Conservation (phyloP, 1,140 invertebrate species). For the Drosophila subobscura region DNA sequence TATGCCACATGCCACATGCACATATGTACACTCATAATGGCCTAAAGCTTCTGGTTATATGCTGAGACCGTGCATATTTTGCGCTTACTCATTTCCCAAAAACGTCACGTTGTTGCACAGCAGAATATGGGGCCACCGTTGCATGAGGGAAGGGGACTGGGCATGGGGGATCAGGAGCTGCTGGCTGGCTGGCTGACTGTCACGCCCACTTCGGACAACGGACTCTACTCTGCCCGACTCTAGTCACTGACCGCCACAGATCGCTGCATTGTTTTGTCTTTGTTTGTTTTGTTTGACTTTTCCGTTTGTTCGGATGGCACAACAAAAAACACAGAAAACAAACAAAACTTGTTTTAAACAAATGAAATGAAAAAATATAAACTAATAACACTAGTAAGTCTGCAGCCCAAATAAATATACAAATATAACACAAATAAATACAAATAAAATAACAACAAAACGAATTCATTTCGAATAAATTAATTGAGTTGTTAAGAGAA, state of each 20-base stretch:
- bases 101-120: slow-evolving; percentile 44
- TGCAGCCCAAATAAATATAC: neutral
- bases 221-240: neutral
- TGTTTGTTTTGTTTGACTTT: slow-evolving; percentile 1
- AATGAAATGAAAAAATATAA: slow-evolving; percentile 3
- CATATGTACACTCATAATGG: slow-evolving; percentile 2
- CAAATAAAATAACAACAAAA: no score
- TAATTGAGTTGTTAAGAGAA: no score
- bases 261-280: slow-evolving; percentile 36
- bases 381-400: slow-evolving; percentile 3
- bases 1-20: slow-evolving; percentile 2
- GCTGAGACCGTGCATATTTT: slow-evolving; percentile 27
- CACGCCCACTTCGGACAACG: slow-evolving; percentile 25
- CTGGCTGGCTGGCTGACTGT: neutral
- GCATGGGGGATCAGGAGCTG: neutral
- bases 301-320: slow-evolving; percentile 9
- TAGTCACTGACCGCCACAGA: slow-evolving; percentile 16
- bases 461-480: no score
- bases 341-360: slow-evolving; percentile 25
- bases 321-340: slow-evolving; percentile 5
- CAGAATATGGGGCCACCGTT: slow-evolving; percentile 3
- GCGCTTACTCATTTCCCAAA: slow-evolving; percentile 46
- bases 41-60: no score
- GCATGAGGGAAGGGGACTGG: slow-evolving; percentile 1
- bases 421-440: neutral